Percentiles rank a stretch among this genome's conserved stretches.
These are phyloP conservation scores for Dromiciops gliroides DNA, from an alignment of 2,113 vertebrate genomes.

Conservation along the genomic window DNA sequence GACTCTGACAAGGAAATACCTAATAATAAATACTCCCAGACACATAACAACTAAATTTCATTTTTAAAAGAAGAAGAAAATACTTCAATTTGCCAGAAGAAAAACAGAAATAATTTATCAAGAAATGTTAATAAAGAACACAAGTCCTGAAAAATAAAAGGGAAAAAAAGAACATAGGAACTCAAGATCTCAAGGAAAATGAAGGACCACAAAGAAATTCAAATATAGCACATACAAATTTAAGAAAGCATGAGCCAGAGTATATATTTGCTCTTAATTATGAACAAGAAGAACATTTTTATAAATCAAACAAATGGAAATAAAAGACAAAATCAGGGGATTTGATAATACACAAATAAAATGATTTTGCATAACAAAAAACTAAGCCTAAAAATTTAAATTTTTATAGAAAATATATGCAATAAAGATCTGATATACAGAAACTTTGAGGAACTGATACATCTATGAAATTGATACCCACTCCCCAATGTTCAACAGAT, in stretches of 20 bases:
- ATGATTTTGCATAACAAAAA: background rate
- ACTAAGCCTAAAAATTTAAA: background rate
- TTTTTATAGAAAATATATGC: background rate
- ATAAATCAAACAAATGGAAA: background rate
- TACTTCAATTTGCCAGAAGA: background rate
- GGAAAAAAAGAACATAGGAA: background rate
- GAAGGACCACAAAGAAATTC: background rate
- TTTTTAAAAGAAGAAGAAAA: background rate
- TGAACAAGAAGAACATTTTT: background rate
- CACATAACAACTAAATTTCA: background rate
- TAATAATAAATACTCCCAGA: background rate
- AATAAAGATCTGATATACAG: background rate
- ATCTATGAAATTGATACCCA: background rate
- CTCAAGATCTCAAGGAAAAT: background rate
- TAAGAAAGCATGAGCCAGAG: background rate
- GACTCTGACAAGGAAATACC: background rate
- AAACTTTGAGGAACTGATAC: background rate
- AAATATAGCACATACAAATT: background rate
- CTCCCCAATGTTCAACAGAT: background rate
- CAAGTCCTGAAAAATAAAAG: too few relatives aligned
- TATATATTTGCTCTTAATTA: background rate
- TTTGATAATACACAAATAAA: background rate
- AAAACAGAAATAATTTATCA: background rate
- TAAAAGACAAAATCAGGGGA: background rate
- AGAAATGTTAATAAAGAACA: background rate